These are phyloP conservation scores for Scolopax bukidnonensis DNA, from an alignment of 2,797 vertebrate species.

Conservation along the genomic window DNA sequence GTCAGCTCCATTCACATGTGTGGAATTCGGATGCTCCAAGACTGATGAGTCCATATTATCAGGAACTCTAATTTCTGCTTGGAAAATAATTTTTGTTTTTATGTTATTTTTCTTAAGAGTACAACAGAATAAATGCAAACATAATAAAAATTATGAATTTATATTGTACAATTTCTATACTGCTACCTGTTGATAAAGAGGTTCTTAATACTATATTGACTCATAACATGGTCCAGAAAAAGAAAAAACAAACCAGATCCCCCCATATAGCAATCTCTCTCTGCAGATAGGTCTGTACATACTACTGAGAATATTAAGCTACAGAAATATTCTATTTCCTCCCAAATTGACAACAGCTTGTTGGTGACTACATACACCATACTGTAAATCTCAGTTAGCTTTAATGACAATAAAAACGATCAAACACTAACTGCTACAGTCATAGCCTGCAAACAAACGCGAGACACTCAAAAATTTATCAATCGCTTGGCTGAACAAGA, in stretches of 20 bases:
- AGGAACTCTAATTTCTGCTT: conserved; percentile 72
- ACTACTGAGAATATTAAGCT: not conserved
- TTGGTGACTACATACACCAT: not conserved
- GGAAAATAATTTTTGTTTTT: conserved; percentile 46
- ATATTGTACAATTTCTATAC: conserved; percentile 8
- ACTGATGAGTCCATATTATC: conserved; percentile 79
- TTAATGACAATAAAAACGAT: not conserved
- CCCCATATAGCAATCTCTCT: not conserved
- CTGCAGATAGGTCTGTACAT: not conserved
- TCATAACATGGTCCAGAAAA: not conserved
- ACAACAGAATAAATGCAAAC: conserved; percentile 15
- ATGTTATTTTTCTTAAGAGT: not conserved
- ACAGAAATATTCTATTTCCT: not conserved
- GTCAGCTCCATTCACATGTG: conserved; percentile 79
- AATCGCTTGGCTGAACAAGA: not conserved
- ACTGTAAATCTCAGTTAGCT: not conserved
- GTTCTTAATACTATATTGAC: not conserved
- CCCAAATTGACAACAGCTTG: not conserved
- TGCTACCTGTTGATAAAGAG: not conserved
- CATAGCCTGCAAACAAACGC: not conserved
- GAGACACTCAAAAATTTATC: not conserved
- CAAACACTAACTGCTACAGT: not conserved
- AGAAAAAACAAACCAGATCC: not conserved
- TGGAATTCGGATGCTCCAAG: conserved; percentile 79
- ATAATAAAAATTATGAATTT: not conserved